These are phyloP conservation scores for Oxyura jamaicensis DNA, from an alignment of 2,113 vertebrate genomes.

Conservation along the genomic window DNA sequence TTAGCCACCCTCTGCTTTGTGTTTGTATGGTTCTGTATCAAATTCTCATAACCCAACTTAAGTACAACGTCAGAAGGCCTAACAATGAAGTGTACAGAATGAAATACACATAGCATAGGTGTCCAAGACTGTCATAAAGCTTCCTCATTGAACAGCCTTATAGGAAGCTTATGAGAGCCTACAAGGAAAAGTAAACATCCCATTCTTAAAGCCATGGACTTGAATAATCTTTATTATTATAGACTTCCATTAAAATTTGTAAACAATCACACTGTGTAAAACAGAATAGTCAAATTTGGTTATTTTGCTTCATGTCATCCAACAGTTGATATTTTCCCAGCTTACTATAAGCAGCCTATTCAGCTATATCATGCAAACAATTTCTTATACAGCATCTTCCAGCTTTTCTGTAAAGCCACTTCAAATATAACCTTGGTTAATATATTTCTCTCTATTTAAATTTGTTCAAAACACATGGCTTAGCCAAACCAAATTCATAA, in stretches of 20 bases:
- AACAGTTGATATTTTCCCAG: not conserved
- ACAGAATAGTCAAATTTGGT: not conserved
- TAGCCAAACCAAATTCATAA: not conserved
- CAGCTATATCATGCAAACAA: not conserved
- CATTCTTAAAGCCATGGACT: not conserved
- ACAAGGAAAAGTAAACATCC: not conserved
- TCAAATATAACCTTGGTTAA: fast-evolving
- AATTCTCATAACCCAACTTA: too few species aligned
- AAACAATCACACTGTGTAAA: not conserved
- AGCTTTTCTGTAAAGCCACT: not conserved
- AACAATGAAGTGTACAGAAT: not conserved
- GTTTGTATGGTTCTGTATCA: not conserved
- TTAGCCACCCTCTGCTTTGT: not conserved
- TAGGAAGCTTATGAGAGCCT: not conserved
- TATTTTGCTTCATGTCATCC: not conserved
- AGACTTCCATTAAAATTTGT: not conserved
- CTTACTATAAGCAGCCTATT: not conserved
- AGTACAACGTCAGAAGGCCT: not conserved
- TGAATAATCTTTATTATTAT: not conserved
- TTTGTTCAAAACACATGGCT: not conserved
- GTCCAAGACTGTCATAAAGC: not conserved
- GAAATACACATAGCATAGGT: not conserved
- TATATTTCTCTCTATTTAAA: fast-evolving
- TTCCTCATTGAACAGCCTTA: not conserved
- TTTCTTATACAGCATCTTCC: not conserved